These are phyloP conservation scores for Saccostrea echinata DNA, from an alignment of 1,140 invertebrate genomes.

Conservation along the genomic window DNA sequence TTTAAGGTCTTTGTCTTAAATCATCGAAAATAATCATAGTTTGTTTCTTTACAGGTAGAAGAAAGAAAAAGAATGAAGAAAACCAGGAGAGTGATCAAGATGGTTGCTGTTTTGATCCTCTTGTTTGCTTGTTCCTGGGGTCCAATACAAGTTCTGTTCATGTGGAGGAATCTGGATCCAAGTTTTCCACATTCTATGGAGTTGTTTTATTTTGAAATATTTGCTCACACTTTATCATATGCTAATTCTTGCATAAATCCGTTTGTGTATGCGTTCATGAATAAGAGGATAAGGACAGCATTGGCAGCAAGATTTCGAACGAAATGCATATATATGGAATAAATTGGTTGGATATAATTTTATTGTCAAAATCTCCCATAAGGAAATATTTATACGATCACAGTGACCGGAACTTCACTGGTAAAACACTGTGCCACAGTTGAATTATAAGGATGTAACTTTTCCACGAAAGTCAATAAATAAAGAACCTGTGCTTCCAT, in stretches of 20 bases:
- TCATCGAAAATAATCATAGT: no score
- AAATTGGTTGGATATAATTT: no score
- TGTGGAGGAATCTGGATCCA: constrained; percentile 59
- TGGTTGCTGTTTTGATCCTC: constrained; percentile 95
- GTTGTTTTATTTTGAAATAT: constrained; percentile 88
- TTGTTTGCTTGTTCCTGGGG: constrained; percentile 97
- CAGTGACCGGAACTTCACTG: no score
- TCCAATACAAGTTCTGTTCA: constrained; percentile 88
- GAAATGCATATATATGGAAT: no score
- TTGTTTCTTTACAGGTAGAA: no score
- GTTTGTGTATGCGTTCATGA: constrained; percentile 94
- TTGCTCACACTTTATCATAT: constrained; percentile 93
- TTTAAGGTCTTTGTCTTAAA: no score
- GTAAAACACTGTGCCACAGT: no score
- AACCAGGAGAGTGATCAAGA: constrained; percentile 89
- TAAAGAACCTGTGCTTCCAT: no score
- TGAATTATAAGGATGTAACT: no score
- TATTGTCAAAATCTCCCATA: no score
- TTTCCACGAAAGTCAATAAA: no score
- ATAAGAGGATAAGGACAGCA: constrained; percentile 91
- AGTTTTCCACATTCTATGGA: constrained; percentile 79
- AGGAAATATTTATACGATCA: no score
- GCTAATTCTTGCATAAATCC: constrained; percentile 97
- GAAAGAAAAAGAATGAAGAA: neutral
- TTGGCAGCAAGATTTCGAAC: neutral